Evolutionary conservation across 2,888 invertebrate species (phyloP).

Genomic region (Hydriomena furcata): DNA sequence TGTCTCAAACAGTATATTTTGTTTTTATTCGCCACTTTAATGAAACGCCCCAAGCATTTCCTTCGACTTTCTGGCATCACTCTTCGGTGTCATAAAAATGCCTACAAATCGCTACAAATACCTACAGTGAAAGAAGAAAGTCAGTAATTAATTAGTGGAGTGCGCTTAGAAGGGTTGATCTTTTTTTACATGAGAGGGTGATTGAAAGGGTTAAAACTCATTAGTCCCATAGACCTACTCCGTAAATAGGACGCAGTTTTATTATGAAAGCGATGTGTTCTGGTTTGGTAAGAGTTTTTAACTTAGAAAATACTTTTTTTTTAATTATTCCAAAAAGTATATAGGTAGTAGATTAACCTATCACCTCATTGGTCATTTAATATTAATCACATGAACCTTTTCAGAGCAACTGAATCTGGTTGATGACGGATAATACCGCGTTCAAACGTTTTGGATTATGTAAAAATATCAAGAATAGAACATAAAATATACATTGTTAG

Average conservation of each 20-base stretch:
- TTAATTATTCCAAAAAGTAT: too few species aligned
- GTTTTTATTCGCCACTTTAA: neutral
- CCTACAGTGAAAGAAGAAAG: conserved; percentile 48
- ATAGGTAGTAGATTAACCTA: too few species aligned
- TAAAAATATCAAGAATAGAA: too few species aligned
- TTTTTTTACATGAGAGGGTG: conserved; percentile 69
- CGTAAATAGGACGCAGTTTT: conserved; percentile 43
- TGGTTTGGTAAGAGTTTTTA: neutral
- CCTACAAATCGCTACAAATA: conserved; percentile 29
- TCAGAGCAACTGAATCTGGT: too few species aligned
- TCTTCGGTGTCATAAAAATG: conserved; percentile 23
- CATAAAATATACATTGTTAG: too few species aligned
- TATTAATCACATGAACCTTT: too few species aligned
- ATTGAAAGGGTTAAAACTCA: conserved; percentile 73
- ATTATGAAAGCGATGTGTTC: conserved; percentile 1
- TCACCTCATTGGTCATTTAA: too few species aligned
- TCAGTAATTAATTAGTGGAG: conserved; percentile 73
- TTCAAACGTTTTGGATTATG: too few species aligned
- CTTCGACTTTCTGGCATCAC: conserved; percentile 1
- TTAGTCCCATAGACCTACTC: conserved; percentile 55
- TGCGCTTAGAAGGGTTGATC: conserved; percentile 68
- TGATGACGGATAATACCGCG: too few species aligned
- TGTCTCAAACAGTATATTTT: neutral
- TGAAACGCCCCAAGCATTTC: neutral
- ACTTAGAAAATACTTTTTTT: too few species aligned